Percentiles rank a stretch among this genome's conserved stretches.
These are phyloP conservation scores for Physella acuta DNA, from an alignment of 1,140 invertebrate species.

Conservation along the genomic window DNA sequence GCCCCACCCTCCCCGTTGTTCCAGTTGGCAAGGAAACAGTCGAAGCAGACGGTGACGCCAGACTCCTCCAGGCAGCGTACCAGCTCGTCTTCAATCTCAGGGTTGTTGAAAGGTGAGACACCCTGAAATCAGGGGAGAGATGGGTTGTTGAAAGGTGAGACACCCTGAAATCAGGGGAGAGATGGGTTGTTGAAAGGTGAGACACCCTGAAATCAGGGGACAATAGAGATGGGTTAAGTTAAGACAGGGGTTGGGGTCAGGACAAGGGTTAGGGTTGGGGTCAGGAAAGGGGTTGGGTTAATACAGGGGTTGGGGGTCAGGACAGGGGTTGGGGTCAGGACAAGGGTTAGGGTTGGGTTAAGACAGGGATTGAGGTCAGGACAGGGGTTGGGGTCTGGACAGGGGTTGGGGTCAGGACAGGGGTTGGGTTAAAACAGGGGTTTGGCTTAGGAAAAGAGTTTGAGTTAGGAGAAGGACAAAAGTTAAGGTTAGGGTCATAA, in stretches of 20 bases:
- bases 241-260: conserved; percentile 31
- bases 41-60: conserved; percentile 47
- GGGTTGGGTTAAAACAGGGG: no score
- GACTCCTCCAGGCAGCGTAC: conserved; percentile 81
- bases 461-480: no score
- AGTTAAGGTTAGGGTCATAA: no score
- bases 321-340: no score
- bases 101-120: conserved; percentile 54
- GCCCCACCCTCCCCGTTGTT: conserved; percentile 42
- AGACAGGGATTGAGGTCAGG: no score
- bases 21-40: conserved; percentile 53
- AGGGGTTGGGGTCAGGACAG: no score
- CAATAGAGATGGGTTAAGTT: conserved; percentile 55
- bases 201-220: conserved; percentile 36
- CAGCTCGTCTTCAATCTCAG: conserved; percentile 67
- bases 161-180: conserved; percentile 36
- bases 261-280: no score
- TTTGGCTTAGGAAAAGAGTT: no score
- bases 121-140: conserved; percentile 31
- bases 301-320: not conserved
- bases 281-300: not conserved
- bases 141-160: conserved; percentile 54
- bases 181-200: conserved; percentile 53
- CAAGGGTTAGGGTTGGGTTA: no score
- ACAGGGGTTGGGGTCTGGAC: no score